Percentiles rank a stretch among this genome's conserved stretches.
These are phyloP conservation scores for Dendrolimus kikuchii DNA, from an alignment of 1,140 invertebrate species.

Conservation along the genomic window DNA sequence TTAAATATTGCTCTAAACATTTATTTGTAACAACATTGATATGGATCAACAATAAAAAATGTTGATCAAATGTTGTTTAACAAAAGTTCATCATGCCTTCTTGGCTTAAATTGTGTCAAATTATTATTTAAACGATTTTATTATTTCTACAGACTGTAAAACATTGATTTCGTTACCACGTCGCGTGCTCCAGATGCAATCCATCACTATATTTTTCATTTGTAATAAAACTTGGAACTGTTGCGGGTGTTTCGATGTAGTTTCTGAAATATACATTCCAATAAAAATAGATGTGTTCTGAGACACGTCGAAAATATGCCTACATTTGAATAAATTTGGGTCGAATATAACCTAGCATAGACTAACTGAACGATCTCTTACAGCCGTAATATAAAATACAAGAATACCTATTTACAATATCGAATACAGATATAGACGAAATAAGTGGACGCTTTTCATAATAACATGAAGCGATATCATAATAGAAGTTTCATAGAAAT, in stretches of 20 bases:
- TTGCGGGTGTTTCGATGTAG: constrained; percentile 27
- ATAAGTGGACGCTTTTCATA: constrained; percentile 15
- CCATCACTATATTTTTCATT: constrained; percentile 23
- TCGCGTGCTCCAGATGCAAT: constrained; percentile 14
- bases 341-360: constrained; percentile 44
- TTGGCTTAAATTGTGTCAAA: too few relatives aligned
- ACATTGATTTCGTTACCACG: too few relatives aligned
- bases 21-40: too few relatives aligned
- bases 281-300: constrained; percentile 45
- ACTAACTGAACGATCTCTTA: constrained; percentile 40
- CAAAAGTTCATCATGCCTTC: too few relatives aligned
- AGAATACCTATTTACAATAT: constrained; percentile 36
- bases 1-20: too few relatives aligned
- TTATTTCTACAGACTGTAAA: too few relatives aligned
- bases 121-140: too few relatives aligned
- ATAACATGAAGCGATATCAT: constrained; percentile 11
- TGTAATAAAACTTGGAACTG: constrained; percentile 29
- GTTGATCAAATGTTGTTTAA: too few relatives aligned
- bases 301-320: constrained; percentile 44
- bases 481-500: neutral
- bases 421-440: constrained; percentile 23
- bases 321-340: constrained; percentile 53
- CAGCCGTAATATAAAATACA: constrained; percentile 42
- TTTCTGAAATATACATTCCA: constrained; percentile 46
- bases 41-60: too few relatives aligned